Base-by-base conservation (phyloP, 2,797 vertebrate species). In the Crenichthys baileyi region DNA sequence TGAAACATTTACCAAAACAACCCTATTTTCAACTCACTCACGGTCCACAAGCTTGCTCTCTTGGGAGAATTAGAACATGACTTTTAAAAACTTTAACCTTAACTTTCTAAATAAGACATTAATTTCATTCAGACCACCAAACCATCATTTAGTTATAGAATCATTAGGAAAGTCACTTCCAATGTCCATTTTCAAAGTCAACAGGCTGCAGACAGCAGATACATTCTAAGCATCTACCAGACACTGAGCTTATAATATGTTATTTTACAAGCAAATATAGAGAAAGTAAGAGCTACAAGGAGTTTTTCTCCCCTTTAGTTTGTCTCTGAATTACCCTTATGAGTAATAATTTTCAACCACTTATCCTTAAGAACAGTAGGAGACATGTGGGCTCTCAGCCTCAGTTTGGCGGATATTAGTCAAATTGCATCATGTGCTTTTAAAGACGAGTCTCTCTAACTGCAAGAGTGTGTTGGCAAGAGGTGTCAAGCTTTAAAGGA, bases 381-480 rank as follows among this genome's bases (percentile, higher is more conserved):
- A 75, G 78, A 60, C 46, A 67, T 2, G 1, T 18, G 41, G 72
- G 78, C 80, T 84, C 83, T 81, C 77, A 26, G 82, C 79, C 80
- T 67, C 80, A 29, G 44, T 83, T 78, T 79, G 79, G 85, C 85
- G 81, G 86, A 88, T 88, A 90, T 90, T 79, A 89, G 87, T 87
- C 87, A 88, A 82, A 87, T 93, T 93, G 88, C 92, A 63, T 90
- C 90, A 92, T 85, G 84, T 76, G 80, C 84, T 81, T 90, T 88
- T 88, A 85, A 89, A 90, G 90, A 92, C 85, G 91, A 91, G 75
- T 91, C 85, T 81, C 87, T 83, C 85, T 83, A 79, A 79, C 76
- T 85, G 90, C 70, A 88, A 92, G 83, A 88, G 79, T 41, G 46
- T 67, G 72, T 68, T 77, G 72, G 51, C 78, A 78, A 82, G 87